Evolutionary conservation across 64 coral and sea anemone genomes (phyloP), one percentile per base, ranked within the genome.

Genomic region (Trachythela sp.): DNA sequence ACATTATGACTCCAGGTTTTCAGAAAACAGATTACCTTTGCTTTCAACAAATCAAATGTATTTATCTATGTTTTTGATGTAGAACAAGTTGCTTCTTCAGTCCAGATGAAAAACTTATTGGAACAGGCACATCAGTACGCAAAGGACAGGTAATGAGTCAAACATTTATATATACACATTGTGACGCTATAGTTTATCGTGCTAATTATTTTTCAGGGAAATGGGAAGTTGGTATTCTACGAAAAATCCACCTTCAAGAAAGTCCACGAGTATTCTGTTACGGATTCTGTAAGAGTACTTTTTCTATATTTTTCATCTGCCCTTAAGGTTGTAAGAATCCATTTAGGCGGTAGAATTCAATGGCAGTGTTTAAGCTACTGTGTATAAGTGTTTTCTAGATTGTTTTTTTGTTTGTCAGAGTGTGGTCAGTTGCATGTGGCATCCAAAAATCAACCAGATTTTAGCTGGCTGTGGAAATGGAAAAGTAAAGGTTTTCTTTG

Each of bases 11-110:
- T n/a, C n/a, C n/a, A n/a, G n/a, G n/a, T n/a, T n/a, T n/a, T n/a
- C n/a, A n/a, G n/a, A n/a, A n/a, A n/a, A n/a, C n/a, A n/a, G n/a
- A n/a, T n/a, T n/a, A n/a, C n/a, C n/a, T n/a, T n/a, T n/a, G n/a
- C n/a, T n/a, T n/a, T n/a, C n/a, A n/a, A n/a, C n/a, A n/a, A n/a
- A 0, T 52, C 8, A 52, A 52, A 52, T 2, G 22, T 52, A 52
- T 49, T 9, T 49, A 49, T 49, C 7, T 49, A 49, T 49, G 15
- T 27, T 64, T 9, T 26, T 89, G 22, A 71, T 86, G 41, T 83
- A 99, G 96, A 52, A 99, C 96, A 26, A 92, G 91, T n/a, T 99
- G 93, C 89, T 84, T 70, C 8, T 99, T 95, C 20, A 99, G 96
- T 83, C 96, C 93, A 9, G 96, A 99, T 48, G 93, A 95, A 18